These are phyloP conservation scores for Epinotia ramella DNA, from an alignment of 2,888 invertebrate genomes.

Conservation along the genomic window DNA sequence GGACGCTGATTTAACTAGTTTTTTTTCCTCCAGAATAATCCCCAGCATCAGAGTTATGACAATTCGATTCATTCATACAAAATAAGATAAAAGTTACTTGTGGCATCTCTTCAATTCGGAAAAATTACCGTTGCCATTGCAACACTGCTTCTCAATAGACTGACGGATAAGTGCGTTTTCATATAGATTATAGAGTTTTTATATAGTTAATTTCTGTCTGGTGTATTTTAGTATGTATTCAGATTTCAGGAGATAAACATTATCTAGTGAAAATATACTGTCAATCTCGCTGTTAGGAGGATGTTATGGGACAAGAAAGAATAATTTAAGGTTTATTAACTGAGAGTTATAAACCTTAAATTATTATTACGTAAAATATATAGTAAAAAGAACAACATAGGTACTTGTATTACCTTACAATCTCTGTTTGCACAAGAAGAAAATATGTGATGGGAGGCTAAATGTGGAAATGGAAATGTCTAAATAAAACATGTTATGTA, in stretches of 20 bases:
- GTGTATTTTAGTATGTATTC: background rate
- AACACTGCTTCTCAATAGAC: background rate
- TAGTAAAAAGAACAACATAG: background rate
- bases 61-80: too few species aligned
- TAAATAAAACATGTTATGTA: constrained; percentile 13
- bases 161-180: background rate
- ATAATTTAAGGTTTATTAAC: background rate
- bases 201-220: too few species aligned
- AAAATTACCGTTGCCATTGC: too few species aligned
- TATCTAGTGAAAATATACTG: background rate
- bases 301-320: background rate
- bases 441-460: constrained; percentile 5
- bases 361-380: background rate
- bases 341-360: background rate
- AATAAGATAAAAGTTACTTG: too few species aligned
- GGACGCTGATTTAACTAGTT: too few species aligned
- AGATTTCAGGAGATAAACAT: background rate
- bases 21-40: too few species aligned
- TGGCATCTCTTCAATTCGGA: too few species aligned
- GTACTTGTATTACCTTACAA: too few species aligned
- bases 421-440: background rate
- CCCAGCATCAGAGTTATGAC: too few species aligned
- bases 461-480: background rate
- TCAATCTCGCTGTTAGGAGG: background rate
- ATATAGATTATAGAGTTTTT: background rate